Conservation (phyloP, 1,140 invertebrate species). For the Subanguina moxae region DNA sequence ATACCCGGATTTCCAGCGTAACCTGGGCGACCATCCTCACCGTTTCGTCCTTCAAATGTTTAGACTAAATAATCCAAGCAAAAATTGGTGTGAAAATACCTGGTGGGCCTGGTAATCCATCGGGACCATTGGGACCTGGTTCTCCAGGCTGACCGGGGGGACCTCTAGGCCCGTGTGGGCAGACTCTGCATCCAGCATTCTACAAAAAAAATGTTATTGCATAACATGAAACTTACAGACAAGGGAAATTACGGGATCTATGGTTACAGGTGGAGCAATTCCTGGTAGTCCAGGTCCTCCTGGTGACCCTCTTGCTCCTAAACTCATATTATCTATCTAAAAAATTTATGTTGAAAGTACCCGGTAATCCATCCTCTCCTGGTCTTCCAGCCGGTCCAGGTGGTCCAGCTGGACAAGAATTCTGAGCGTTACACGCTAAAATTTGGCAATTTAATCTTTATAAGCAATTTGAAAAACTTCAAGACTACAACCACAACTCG, state of each 20-base stretch:
- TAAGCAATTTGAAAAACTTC: not conserved
- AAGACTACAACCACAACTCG: constrained; percentile 39
- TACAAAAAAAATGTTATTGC: constrained; percentile 1
- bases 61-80: not conserved
- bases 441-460: not conserved
- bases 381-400: constrained; percentile 51
- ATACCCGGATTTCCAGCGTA: constrained; percentile 44
- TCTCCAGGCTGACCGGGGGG: constrained; percentile 31
- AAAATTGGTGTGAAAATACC: not conserved
- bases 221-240: not conserved
- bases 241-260: constrained; percentile 46
- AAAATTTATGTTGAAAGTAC: not conserved
- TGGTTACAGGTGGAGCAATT: constrained; percentile 53
- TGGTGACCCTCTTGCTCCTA: constrained; percentile 35
- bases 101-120: constrained; percentile 9
- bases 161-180: constrained; percentile 38
- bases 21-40: constrained; percentile 41
- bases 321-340: not conserved
- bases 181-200: constrained; percentile 53
- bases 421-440: constrained; percentile 52
- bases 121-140: constrained; percentile 24
- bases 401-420: constrained; percentile 51
- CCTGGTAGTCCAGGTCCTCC: constrained; percentile 51
- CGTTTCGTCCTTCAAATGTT: constrained; percentile 21
- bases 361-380: constrained; percentile 45